These are phyloP conservation scores for Acipenser transmontanus DNA, from an alignment of 2,797 vertebrate species.

Conservation along the genomic window DNA sequence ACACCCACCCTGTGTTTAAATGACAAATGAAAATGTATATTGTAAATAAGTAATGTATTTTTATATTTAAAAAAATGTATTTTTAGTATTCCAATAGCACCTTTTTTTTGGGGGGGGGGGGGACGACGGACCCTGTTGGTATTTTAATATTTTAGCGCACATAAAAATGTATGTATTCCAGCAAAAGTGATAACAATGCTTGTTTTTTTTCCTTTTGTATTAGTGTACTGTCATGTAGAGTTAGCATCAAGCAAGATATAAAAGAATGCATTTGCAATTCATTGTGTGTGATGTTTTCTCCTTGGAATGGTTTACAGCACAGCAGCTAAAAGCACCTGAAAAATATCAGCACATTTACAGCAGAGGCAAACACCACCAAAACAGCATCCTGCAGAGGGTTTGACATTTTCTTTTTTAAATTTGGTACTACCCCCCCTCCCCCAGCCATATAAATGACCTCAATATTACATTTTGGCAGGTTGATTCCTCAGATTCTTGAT, in stretches of 20 bases:
- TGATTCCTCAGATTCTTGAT: too few species aligned
- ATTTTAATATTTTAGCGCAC: slow-evolving; percentile 42
- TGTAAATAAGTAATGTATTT: slow-evolving; percentile 61
- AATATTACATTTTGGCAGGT: too few species aligned
- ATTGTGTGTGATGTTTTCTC: slow-evolving; percentile 20
- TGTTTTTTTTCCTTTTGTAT: slow-evolving; percentile 38
- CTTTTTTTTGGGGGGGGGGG: neutral
- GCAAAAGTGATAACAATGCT: slow-evolving; percentile 32
- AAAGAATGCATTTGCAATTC: slow-evolving; percentile 61
- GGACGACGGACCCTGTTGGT: slow-evolving; percentile 1
- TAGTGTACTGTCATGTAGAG: slow-evolving; percentile 57
- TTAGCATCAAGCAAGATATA: slow-evolving; percentile 61
- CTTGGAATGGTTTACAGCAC: too few species aligned
- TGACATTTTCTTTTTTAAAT: too few species aligned
- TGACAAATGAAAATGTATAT: slow-evolving; percentile 36
- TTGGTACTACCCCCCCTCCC: too few species aligned
- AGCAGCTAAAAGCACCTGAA: too few species aligned
- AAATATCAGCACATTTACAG: too few species aligned
- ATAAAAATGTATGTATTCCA: slow-evolving; percentile 26
- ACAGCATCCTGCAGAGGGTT: too few species aligned
- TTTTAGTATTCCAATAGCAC: slow-evolving; percentile 13
- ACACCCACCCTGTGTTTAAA: slow-evolving; percentile 15
- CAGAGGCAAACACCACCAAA: too few species aligned
- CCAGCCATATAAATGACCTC: too few species aligned
- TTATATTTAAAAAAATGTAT: slow-evolving; percentile 40